phyloP scores from a whole-genome alignment of 2,888 invertebrate species.

The Caenorhabditis japonica region DNA sequence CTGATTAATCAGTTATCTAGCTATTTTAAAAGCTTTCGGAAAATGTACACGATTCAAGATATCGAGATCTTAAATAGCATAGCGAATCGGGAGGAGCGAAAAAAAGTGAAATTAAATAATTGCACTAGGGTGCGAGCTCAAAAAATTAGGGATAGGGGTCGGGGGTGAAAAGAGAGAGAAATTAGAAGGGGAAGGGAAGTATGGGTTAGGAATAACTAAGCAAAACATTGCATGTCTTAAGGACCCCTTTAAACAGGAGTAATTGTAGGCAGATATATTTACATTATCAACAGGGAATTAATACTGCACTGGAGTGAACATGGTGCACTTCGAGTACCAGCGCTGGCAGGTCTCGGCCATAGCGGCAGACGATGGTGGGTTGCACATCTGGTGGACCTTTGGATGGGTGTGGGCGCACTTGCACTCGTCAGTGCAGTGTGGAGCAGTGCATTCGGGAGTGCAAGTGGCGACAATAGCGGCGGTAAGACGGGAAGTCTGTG shows the following conservation, averaged over 20 bases:
- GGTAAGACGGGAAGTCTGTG: slow-evolving; percentile 54
- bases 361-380: slow-evolving; percentile 68
- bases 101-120: slow-evolving; percentile 27
- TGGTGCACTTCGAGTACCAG: slow-evolving; percentile 73
- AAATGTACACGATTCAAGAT: slow-evolving; percentile 51
- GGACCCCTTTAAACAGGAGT: slow-evolving; percentile 14
- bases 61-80: slow-evolving; percentile 55
- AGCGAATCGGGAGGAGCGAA: slow-evolving; percentile 46
- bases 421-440: slow-evolving; percentile 69
- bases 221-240: slow-evolving; percentile 43
- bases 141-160: neutral
- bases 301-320: slow-evolving; percentile 70
- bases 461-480: slow-evolving; percentile 67
- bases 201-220: slow-evolving; percentile 7
- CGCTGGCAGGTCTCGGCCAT: slow-evolving; percentile 68
- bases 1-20: slow-evolving; percentile 49
- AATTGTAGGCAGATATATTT: slow-evolving; percentile 20
- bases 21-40: slow-evolving; percentile 62
- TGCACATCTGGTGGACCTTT: slow-evolving; percentile 72
- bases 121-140: slow-evolving; percentile 52
- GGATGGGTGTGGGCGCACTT: slow-evolving; percentile 71
- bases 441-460: slow-evolving; percentile 67
- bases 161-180: neutral
- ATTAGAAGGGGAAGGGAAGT: slow-evolving; percentile 9
- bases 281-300: slow-evolving; percentile 52